These are phyloP conservation scores for Mythimna lalbum DNA, from an alignment of 2,888 invertebrate genomes.

Conservation along the genomic window DNA sequence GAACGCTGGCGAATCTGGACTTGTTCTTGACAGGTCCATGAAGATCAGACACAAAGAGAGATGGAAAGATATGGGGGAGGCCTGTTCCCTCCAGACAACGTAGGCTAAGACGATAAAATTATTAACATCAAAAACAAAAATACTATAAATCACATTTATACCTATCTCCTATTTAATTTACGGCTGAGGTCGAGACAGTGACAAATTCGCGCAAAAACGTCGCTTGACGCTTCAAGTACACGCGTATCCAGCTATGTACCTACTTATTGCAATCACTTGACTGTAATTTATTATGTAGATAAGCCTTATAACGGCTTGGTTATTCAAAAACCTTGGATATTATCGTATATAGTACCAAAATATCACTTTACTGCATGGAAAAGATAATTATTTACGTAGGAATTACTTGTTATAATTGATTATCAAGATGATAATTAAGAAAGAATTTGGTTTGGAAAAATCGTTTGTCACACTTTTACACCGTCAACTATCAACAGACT, in stretches of 20 bases:
- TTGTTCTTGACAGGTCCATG: too few relatives aligned
- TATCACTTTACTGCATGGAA: background rate
- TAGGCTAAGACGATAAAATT: too few relatives aligned
- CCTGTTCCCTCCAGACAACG: too few relatives aligned
- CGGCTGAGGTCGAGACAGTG: slow-evolving; percentile 7
- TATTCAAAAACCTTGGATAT: slow-evolving; percentile 16
- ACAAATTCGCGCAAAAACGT: slow-evolving; percentile 29
- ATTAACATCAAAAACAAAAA: background rate
- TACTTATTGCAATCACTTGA: slow-evolving; percentile 19
- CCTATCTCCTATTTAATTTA: slow-evolving; percentile 21
- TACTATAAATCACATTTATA: background rate
- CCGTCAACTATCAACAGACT: too few relatives aligned
- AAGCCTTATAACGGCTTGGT: background rate
- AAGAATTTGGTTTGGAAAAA: too few relatives aligned
- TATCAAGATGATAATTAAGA: too few relatives aligned
- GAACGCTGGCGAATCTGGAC: too few relatives aligned
- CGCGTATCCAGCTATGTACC: background rate
- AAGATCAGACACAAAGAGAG: too few relatives aligned
- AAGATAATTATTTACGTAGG: background rate
- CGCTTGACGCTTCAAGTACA: slow-evolving; percentile 11
- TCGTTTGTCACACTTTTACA: too few relatives aligned
- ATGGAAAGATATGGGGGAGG: too few relatives aligned
- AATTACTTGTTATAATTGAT: background rate
- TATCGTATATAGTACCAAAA: background rate
- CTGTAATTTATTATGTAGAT: slow-evolving; percentile 23